Conservation (phyloP, 2,888 invertebrate species). For the Enoplolaimus lenunculus region DNA sequence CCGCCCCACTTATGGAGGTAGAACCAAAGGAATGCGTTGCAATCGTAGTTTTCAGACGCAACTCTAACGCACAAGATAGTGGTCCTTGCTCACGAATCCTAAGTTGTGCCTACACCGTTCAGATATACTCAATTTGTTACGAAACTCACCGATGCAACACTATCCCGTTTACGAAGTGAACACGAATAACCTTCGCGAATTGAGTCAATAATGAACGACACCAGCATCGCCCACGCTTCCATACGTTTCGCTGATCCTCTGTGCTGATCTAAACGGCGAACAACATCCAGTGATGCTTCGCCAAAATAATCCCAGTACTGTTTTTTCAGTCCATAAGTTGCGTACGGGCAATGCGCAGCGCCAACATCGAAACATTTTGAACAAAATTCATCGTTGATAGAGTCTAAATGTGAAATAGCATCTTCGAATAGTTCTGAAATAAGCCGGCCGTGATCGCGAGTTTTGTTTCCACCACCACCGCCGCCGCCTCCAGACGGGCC, state of each 20-base stretch:
- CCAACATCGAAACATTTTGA: conserved; percentile 12
- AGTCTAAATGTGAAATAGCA: conserved; percentile 5
- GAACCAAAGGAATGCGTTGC: too few relatives aligned
- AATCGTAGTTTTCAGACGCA: too few relatives aligned
- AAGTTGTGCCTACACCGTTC: too few relatives aligned
- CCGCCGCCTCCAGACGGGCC: not conserved
- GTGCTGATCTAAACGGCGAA: conserved; percentile 30
- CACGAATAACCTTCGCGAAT: conserved; percentile 25
- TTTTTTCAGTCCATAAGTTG: conserved; percentile 17
- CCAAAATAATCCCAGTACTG: conserved; percentile 27
- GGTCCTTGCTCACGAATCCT: too few relatives aligned
- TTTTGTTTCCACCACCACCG: not conserved
- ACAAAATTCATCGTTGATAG: conserved; percentile 12
- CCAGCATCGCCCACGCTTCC: conserved; percentile 29
- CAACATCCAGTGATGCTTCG: conserved; percentile 29
- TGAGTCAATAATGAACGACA: conserved; percentile 29
- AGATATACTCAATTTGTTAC: not conserved
- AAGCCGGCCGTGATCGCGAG: not conserved
- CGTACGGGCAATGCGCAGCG: conserved; percentile 16
- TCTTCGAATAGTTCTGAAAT: conserved; percentile 15
- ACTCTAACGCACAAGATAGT: too few relatives aligned
- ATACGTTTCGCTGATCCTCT: conserved; percentile 28
- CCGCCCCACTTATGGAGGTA: too few relatives aligned
- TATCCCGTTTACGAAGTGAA: not conserved
- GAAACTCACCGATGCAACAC: not conserved